Base-by-base conservation (phyloP, 2,113 vertebrate species). In the Centropristis striata region DNA sequence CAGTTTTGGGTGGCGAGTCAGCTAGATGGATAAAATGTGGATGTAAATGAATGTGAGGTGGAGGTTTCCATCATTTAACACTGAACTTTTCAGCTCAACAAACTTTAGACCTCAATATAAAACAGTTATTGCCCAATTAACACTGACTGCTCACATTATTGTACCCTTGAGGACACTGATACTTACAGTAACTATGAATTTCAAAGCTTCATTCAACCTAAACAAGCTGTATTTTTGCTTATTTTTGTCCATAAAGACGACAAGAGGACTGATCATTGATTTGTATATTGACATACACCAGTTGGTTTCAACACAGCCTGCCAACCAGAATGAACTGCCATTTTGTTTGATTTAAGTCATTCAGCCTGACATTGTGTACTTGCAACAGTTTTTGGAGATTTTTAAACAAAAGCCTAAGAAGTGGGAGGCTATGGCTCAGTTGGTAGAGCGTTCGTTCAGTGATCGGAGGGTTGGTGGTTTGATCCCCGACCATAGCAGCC, bases 41-140 rank as follows among this genome's bases (percentile, higher is more conserved):
- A 67, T 55, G 21, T 42, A 27, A 51, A 47, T 27, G 50, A 50
- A 80, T 51, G 0, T 60, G 58, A 74, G 14, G 36, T 44, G 51
- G 28, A 32, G 8, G 39, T 27, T 63, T 66, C n/a, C 27, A 27
- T 42, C 71, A 16, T 58, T 42, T 28, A 39, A 14, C 21, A 5
- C 15, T 75, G 32, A 70, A 68, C 25, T 21, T 32, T 44, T 75
- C 44, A 54, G 54, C 8, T 27, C 51, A 28, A 7, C 32, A 61
- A 27, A 77, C 2, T 42, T 37, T 51, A n/a, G 32, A 11, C 42
- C 47, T 28, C 32, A 71, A 32, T 61, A 36, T 37, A 60, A 21
- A n/a, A n/a, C n/a, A 36, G 65, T 46, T 75, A 75, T 49, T 60
- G 13, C 10, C 50, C 63, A 75, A 81, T 86, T 81, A 79, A 79